Percentiles rank a stretch among this genome's conserved stretches.
Evolutionary conservation across 2,113 vertebrate genomes (phyloP).

Genomic region (Pedionomus torquatus): DNA sequence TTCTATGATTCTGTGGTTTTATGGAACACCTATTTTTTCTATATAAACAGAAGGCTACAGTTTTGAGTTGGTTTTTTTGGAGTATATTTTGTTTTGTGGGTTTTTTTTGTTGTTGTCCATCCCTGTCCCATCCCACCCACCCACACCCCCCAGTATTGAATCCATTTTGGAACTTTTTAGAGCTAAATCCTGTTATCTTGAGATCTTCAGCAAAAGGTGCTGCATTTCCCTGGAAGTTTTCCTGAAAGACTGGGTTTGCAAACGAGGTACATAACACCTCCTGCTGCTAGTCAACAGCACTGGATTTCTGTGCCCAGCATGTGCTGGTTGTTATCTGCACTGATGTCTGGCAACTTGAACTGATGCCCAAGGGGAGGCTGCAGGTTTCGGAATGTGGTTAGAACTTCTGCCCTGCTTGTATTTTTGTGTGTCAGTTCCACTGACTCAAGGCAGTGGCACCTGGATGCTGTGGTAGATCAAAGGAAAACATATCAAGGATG

Average conservation of each 20-base stretch:
- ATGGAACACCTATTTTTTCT: not conserved
- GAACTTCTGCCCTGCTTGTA: not conserved
- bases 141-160: not conserved
- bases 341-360: slow-evolving; percentile 30
- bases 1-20: no score
- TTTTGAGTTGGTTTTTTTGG: not conserved
- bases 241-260: slow-evolving; percentile 26
- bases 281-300: slow-evolving; percentile 26
- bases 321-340: slow-evolving; percentile 25
- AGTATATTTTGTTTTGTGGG: no score
- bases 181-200: not conserved
- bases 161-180: not conserved
- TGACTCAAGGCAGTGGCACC: slow-evolving; percentile 27
- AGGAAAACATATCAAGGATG: slow-evolving; percentile 9
- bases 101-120: no score
- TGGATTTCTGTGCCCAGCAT: slow-evolving; percentile 32
- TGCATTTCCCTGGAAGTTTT: slow-evolving; percentile 44
- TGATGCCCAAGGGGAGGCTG: slow-evolving; percentile 5
- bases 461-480: slow-evolving; percentile 40
- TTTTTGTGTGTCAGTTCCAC: not conserved
- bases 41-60: not conserved
- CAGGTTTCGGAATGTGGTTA: not conserved
- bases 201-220: not conserved
- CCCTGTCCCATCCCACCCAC: no score
- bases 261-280: slow-evolving; percentile 26